Evolutionary conservation across 2,113 vertebrate species (phyloP).

Genomic region (Psittacus erithacus): DNA sequence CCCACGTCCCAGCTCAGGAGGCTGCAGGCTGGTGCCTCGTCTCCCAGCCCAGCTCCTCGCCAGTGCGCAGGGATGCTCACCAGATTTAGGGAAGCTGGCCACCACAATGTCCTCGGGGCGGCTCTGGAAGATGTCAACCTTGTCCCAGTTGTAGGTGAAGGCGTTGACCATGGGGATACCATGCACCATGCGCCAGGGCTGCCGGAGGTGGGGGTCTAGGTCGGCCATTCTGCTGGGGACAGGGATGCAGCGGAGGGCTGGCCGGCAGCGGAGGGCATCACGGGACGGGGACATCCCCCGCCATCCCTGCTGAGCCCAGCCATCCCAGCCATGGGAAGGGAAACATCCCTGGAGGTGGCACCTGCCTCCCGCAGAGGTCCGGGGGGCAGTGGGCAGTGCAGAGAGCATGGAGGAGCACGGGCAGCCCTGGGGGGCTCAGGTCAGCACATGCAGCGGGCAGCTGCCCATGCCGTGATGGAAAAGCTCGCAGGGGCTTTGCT

Average conservation of each 20-base stretch:
- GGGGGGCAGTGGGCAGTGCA: accelerated
- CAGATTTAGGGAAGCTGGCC: constrained; percentile 73
- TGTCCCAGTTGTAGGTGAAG: constrained; percentile 58
- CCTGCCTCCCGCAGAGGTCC: neutral
- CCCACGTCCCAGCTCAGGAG: accelerated
- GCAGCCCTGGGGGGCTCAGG: too few species aligned
- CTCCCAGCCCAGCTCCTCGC: neutral
- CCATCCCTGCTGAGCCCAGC: neutral
- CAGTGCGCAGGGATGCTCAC: neutral
- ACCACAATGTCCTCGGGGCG: constrained; percentile 67
- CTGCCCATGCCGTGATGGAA: neutral
- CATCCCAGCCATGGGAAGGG: neutral
- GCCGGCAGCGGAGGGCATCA: accelerated
- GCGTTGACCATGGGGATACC: constrained; percentile 40
- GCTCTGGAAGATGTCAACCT: constrained; percentile 43
- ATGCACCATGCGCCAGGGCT: constrained; percentile 18
- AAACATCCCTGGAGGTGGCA: neutral
- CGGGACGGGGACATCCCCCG: accelerated
- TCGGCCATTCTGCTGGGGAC: constrained; percentile 4
- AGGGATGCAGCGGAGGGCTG: accelerated
- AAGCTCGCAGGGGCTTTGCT: neutral
- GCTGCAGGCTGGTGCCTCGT: neutral
- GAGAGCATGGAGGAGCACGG: neutral
- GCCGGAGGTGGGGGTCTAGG: neutral
- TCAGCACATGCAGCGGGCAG: neutral